Conservation (phyloP, 2,113 vertebrate species). For the Alectura lathami region DNA sequence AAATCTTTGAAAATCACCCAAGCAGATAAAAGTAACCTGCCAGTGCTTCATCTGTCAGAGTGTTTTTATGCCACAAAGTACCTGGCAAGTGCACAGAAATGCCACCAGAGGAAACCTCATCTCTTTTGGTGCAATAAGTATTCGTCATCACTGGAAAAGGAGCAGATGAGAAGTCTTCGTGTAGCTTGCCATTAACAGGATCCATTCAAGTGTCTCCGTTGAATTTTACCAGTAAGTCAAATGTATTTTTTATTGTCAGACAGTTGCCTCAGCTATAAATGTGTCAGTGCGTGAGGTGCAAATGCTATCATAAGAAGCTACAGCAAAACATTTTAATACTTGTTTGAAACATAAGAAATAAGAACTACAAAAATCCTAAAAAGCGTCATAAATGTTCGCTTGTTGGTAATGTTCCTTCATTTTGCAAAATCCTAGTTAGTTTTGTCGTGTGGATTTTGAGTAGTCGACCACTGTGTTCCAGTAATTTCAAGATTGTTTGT, state of each 20-base stretch:
- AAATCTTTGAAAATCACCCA: slow-evolving; percentile 52
- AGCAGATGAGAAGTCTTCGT: slow-evolving; percentile 18
- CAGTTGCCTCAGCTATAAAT: not conserved
- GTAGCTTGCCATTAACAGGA: not conserved
- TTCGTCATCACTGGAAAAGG: slow-evolving; percentile 23
- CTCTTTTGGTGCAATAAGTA: not conserved
- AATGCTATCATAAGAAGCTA: not conserved
- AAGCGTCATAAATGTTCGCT: fast-evolving
- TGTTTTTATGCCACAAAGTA: slow-evolving; percentile 16
- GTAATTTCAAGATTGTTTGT: not conserved
- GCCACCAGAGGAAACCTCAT: not conserved
- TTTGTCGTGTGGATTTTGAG: not conserved
- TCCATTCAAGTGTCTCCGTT: not conserved
- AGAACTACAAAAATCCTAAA: not conserved
- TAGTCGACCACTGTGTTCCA: not conserved
- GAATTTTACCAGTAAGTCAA: slow-evolving; percentile 59
- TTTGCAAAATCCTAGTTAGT: not conserved
- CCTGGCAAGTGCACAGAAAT: slow-evolving; percentile 9
- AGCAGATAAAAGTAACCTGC: not conserved
- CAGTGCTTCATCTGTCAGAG: slow-evolving; percentile 16
- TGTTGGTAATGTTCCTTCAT: not conserved
- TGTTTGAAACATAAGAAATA: not conserved
- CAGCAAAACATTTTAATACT: not conserved
- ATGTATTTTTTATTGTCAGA: not conserved
- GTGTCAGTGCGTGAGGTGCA: not conserved